Conservation (phyloP, 2,113 vertebrate species). For the Thalassoma bifasciatum region DNA sequence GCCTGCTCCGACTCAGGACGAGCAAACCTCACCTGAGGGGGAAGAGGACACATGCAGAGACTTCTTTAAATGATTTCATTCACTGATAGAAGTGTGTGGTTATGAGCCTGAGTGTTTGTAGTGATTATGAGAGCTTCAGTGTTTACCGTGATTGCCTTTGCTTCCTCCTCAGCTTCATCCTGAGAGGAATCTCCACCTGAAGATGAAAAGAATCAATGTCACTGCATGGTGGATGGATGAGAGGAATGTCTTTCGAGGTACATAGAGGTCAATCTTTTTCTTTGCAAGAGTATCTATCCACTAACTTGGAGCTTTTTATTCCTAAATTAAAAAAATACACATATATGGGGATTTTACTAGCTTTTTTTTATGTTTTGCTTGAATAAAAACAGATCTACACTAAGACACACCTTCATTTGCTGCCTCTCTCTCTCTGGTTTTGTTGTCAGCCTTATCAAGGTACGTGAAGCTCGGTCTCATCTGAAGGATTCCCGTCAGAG, state of each 20-base stretch:
- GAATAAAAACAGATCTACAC: too few species aligned
- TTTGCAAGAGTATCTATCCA: too few species aligned
- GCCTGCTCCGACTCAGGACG: conserved; percentile 96
- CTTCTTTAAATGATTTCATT: not conserved
- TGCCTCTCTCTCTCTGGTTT: conserved; percentile 94
- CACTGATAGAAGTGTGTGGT: not conserved
- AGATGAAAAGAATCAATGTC: too few species aligned
- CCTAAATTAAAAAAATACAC: too few species aligned
- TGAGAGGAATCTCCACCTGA: conserved; percentile 98
- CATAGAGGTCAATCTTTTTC: too few species aligned
- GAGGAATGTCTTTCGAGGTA: too few species aligned
- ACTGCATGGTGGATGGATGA: too few species aligned
- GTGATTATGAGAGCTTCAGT: not conserved
- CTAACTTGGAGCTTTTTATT: too few species aligned
- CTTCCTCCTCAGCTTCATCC: conserved; percentile 96
- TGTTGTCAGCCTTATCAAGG: conserved; percentile 95
- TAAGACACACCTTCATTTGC: conserved; percentile 90
- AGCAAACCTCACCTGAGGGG: conserved; percentile 91
- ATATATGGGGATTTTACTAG: too few species aligned
- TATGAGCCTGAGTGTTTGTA: too few species aligned
- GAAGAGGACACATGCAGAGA: not conserved
- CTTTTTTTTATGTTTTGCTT: too few species aligned
- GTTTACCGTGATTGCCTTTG: conserved; percentile 95
- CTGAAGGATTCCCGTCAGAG: conserved; percentile 96
- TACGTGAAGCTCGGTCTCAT: conserved; percentile 97